Base-by-base conservation (phyloP, 2,888 invertebrate species). In the Aporophyla nigra region DNA sequence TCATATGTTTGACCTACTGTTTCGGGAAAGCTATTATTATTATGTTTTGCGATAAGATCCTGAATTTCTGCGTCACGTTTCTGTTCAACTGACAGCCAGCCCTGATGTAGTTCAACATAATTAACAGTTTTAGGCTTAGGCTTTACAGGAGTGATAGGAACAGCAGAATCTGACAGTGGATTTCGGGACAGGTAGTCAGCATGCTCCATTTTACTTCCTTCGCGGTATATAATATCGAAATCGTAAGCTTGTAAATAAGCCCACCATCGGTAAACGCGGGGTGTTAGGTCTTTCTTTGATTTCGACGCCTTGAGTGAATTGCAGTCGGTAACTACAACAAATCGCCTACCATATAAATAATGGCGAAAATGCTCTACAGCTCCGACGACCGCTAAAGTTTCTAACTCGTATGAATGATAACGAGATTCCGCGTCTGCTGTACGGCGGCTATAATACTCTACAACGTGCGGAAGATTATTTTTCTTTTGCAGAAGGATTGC, bases 41-140 rank as follows among this genome's bases (percentile, higher is more conserved):
- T 0, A 2, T 73, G 58, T 54, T 89, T 85, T 0, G 2, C 5
- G 10, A 90, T 77, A 0, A 90, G 16, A 7, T 85, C 75, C 6
- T 73, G 69, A 0, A 88, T 87, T 65, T 89, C 87, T 0, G 5
- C 0, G 49, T 91, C 90, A 0, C 87, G 69, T 46, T 87, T 66
- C 67, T 91, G 91, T 53, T 91, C 91, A 0, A 87, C 90, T 0
- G 68, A 21, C 0, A 91, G 61, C 90, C 90, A 90, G 0, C 76
- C 81, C 0, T 74, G 9, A 21, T 88, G 81, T 0, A 89, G 24
- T 16, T 87, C 86, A 6, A 83, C 69, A 24, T 85, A 81, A 3
- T 89, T 3, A 1, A 87, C 85, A 24, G 14, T 24, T 54, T 74
- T 78, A 14, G 33, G 33, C 33, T 33, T 33, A 33, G 33, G 33